phyloP scores from a whole-genome alignment of 2,888 invertebrate genomes.

The Anodontia alba region DNA sequence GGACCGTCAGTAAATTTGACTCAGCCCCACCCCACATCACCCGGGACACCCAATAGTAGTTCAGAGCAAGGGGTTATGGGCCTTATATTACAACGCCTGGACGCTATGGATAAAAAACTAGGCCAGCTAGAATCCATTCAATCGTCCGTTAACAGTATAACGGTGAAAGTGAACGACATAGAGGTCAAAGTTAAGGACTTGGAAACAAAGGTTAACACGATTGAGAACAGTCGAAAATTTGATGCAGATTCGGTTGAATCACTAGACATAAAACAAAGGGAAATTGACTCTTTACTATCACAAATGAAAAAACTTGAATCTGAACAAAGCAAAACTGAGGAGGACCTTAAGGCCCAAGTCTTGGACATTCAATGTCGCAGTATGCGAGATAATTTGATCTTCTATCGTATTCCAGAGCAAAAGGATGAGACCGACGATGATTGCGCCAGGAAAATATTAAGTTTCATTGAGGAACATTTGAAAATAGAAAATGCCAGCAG shows the following conservation, averaged over 20 bases:
- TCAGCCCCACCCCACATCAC: neutral
- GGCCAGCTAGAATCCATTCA: neutral
- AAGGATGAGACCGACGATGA: no score
- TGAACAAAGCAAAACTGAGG: neutral
- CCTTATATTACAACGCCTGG: neutral
- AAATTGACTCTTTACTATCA: neutral
- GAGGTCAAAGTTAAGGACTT: neutral
- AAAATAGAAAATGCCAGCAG: no score
- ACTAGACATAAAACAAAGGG: neutral
- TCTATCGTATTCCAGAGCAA: no score
- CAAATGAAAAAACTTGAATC: neutral
- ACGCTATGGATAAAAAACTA: neutral
- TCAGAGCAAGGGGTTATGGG: neutral
- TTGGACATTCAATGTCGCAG: no score
- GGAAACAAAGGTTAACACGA: neutral
- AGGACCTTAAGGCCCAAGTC: neutral
- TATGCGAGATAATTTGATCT: no score
- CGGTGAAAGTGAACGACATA: conserved; percentile 10
- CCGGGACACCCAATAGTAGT: neutral
- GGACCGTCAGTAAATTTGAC: neutral
- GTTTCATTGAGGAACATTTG: no score
- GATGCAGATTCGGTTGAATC: neutral
- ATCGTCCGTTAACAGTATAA: neutral
- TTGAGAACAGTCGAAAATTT: neutral
- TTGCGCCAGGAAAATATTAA: no score